These are phyloP conservation scores for Anoplolepis gracilipes DNA, from an alignment of 1,140 invertebrate genomes.

Conservation along the genomic window DNA sequence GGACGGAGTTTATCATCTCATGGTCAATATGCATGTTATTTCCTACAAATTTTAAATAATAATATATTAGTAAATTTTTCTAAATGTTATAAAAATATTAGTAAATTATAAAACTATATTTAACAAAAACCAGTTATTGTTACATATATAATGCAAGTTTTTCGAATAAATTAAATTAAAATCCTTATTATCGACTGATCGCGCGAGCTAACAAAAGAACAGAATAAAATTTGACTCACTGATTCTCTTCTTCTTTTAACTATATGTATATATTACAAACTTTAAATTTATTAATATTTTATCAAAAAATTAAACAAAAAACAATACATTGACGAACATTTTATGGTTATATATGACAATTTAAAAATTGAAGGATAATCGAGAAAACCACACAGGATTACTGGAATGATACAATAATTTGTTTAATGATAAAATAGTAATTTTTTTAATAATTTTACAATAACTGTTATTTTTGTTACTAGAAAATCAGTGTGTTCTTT, in stretches of 20 bases:
- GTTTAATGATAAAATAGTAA: conserved; percentile 32
- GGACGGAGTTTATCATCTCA: background rate
- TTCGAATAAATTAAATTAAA: background rate
- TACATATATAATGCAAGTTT: background rate
- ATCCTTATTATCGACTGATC: background rate
- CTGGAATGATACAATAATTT: background rate
- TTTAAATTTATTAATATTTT: background rate
- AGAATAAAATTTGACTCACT: background rate
- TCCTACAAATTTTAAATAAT: background rate
- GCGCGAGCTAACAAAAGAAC: background rate
- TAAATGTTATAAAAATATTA: too few relatives aligned
- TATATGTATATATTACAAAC: background rate
- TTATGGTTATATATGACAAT: background rate
- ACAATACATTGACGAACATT: background rate
- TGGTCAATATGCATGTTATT: background rate
- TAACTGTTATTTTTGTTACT: background rate
- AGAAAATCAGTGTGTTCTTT: background rate
- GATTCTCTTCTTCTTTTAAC: background rate
- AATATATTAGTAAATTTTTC: too few relatives aligned
- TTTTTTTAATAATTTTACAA: conserved; percentile 28
- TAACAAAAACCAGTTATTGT: background rate
- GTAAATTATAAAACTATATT: background rate
- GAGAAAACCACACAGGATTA: background rate
- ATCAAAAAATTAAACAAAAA: background rate
- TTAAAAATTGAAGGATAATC: conserved; percentile 9